Conservation (phyloP, 2,888 invertebrate species). For the Hydriomena furcata region DNA sequence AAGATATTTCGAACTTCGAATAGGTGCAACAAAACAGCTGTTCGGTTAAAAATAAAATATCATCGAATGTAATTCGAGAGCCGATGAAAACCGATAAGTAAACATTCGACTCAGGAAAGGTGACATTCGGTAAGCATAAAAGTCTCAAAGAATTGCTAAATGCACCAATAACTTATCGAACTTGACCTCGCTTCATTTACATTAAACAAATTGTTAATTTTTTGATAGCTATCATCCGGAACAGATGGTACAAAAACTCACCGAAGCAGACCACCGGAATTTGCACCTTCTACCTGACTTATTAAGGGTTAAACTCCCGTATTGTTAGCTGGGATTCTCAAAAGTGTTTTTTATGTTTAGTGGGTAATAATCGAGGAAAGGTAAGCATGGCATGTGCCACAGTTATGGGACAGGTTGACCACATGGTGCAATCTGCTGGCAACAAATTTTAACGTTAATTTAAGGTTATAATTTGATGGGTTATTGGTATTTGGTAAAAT, state of each 20-base stretch:
- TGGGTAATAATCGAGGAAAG: slow-evolving; percentile 70
- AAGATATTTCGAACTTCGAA: not conserved
- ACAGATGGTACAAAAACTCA: slow-evolving; percentile 67
- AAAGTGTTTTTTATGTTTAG: slow-evolving; percentile 64
- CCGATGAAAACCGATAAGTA: slow-evolving; percentile 70
- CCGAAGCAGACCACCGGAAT: slow-evolving; percentile 26
- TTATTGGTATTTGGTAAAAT: slow-evolving; percentile 13
- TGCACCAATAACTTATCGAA: slow-evolving; percentile 76
- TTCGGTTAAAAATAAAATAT: slow-evolving; percentile 55
- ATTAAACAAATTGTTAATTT: slow-evolving; percentile 84
- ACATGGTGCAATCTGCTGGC: slow-evolving; percentile 78
- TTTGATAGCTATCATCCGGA: slow-evolving; percentile 81
- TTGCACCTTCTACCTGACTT: slow-evolving; percentile 24
- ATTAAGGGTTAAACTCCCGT: slow-evolving; percentile 35
- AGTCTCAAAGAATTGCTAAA: slow-evolving; percentile 69
- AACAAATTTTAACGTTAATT: slow-evolving; percentile 66
- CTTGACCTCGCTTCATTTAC: slow-evolving; percentile 79
- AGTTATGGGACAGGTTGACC: slow-evolving; percentile 81
- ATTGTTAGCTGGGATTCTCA: slow-evolving; percentile 41
- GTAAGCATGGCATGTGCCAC: slow-evolving; percentile 80
- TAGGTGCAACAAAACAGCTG: slow-evolving; percentile 50
- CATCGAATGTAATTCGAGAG: slow-evolving; percentile 60
- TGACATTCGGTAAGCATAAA: slow-evolving; percentile 80
- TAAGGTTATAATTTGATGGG: slow-evolving; percentile 64
- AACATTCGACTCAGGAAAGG: slow-evolving; percentile 68